Evolutionary conservation across 2,888 invertebrate species (phyloP).

Genomic region (Dyspetes luteomarginatus): DNA sequence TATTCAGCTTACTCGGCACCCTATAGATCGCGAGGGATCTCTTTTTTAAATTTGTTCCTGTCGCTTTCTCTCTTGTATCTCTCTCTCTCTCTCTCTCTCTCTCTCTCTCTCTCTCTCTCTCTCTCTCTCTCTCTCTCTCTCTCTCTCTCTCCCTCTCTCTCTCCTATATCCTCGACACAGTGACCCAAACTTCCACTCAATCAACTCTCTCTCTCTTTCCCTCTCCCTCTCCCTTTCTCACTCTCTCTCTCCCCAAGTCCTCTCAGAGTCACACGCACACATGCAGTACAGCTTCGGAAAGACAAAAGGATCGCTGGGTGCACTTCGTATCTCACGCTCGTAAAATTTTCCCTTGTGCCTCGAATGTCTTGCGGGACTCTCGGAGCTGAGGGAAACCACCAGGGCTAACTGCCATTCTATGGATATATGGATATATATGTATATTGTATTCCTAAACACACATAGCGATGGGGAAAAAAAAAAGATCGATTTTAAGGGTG

Average conservation of each 20-base stretch:
- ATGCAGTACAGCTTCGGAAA: neutral
- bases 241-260: constrained; percentile 22
- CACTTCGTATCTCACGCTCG: constrained; percentile 25
- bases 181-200: constrained; percentile 54
- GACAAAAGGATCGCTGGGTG: constrained; percentile 27
- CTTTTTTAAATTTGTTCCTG: neutral
- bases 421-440: neutral
- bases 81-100: neutral
- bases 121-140: constrained; percentile 1
- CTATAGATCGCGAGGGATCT: constrained; percentile 7
- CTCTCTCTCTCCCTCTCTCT: neutral
- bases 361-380: neutral
- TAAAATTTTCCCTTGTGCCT: constrained; percentile 13
- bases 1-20: neutral
- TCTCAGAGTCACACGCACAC: neutral
- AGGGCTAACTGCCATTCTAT: neutral
- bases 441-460: neutral
- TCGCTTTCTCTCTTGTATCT: neutral
- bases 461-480: constrained; percentile 8
- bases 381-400: neutral
- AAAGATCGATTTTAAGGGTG: constrained; percentile 7
- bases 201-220: constrained; percentile 30
- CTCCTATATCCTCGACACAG: constrained; percentile 38
- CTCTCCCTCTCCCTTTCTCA: neutral
- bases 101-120: neutral